Evolutionary conservation across 2,113 vertebrate genomes (phyloP), one percentile per base, ranked within the genome.

Genomic region (Phrynocephalus versicolor): DNA sequence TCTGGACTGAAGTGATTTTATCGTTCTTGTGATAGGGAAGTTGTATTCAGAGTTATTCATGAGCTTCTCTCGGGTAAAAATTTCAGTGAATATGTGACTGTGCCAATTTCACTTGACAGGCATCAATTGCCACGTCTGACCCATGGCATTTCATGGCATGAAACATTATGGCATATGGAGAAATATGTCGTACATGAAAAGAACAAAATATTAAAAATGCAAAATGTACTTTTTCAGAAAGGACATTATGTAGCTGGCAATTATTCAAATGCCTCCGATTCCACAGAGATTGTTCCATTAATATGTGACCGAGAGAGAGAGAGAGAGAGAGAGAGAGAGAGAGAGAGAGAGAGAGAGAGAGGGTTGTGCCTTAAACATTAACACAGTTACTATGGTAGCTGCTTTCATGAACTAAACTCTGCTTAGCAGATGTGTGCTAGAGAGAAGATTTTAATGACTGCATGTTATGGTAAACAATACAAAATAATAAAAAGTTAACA

Each of bases 381-480:
- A 69, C 79, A 77, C 51, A 78, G 7, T 70, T 81, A 81, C 25
- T 51, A 57, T 57, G 74, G 51, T 2, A 76, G n/a, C n/a, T 27
- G 37, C 16, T 72, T 39, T 45, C 60, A 60, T 72, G 35, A 39
- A 60, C 25, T 69, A 83, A 39, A 67, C 35, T 14, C 55, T 9
- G 6, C 62, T 73, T 37, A 25, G 15, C 35, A 69, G 65, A 71
- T 60, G 57, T 27, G 10, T 37, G 58, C 41, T 72, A 37, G n/a
- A 65, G 9, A 39, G 39, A 72, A 80, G 67, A 81, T 57, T 71
- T 86, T 58, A 35, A 27, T 76, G 45, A 37, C 82, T 57, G 64
- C 41, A 77, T 82, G 76, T 87, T 87, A 82, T 6, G 77, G 21
- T n/a, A 27, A 86, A 65, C 70, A 77, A 71, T 70, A 70, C 37